phyloP scores from a whole-genome alignment of 2,797 vertebrate species.

The Acipenser ruthenus region DNA sequence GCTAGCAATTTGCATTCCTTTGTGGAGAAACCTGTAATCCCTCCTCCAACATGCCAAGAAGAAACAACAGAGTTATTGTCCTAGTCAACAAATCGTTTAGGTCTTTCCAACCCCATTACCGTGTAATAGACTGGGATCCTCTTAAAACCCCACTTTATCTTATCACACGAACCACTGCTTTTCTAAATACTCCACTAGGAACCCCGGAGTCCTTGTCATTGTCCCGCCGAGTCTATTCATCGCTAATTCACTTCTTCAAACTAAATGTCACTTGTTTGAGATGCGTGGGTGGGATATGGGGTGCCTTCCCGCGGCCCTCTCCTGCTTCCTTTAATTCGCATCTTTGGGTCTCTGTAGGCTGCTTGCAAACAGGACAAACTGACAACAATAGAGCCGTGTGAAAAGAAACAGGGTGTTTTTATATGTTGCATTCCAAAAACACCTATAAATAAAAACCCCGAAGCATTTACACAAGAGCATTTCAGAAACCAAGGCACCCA shows the following conservation, averaged over 20 bases:
- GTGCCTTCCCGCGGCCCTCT: slow-evolving; percentile 15
- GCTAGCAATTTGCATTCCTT: slow-evolving; percentile 75
- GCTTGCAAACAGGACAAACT: slow-evolving; percentile 2
- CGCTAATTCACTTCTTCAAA: slow-evolving; percentile 37
- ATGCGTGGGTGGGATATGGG: slow-evolving; percentile 31
- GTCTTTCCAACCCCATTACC: slow-evolving; percentile 79
- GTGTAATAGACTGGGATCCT: slow-evolving; percentile 56
- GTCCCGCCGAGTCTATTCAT: slow-evolving; percentile 40
- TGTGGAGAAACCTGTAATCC: slow-evolving; percentile 74
- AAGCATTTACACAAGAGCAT: too few relatives aligned
- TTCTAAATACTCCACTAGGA: slow-evolving; percentile 39
- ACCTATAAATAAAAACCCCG: too few relatives aligned
- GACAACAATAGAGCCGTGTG: too few relatives aligned
- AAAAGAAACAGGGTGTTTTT: too few relatives aligned
- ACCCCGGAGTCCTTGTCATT: slow-evolving; percentile 28
- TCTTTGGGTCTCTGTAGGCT: slow-evolving; percentile 28
- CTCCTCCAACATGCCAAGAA: slow-evolving; percentile 65
- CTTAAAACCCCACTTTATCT: slow-evolving; percentile 40
- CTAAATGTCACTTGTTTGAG: slow-evolving; percentile 29
- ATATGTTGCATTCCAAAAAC: too few relatives aligned
- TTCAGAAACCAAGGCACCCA: too few relatives aligned
- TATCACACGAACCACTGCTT: slow-evolving; percentile 47
- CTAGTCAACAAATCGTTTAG: slow-evolving; percentile 86
- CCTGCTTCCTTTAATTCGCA: slow-evolving; percentile 34
- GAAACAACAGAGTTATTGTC: slow-evolving; percentile 84